Conservation (phyloP, 2,888 invertebrate species). For the Myathropa florea region DNA sequence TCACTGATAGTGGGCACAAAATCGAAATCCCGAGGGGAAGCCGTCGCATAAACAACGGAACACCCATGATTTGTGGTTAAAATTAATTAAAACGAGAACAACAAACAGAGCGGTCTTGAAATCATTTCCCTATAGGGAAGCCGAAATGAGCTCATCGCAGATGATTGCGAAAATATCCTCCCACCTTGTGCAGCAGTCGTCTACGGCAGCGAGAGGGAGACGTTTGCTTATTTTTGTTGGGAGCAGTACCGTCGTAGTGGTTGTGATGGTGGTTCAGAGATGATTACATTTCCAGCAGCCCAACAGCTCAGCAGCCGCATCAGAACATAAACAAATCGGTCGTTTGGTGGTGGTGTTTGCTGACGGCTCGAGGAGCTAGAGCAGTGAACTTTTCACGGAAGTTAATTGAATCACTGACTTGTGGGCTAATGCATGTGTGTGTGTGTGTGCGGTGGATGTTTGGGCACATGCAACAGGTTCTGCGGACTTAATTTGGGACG, state of each 20-base stretch:
- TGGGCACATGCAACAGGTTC: not conserved
- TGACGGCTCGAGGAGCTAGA: conserved; percentile 12
- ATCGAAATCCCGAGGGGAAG: not conserved
- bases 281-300: conserved; percentile 45
- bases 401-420: conserved; percentile 3
- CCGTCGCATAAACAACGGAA: conserved; percentile 11
- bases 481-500: not conserved
- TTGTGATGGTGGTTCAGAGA: conserved; percentile 18
- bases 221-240: conserved; percentile 22
- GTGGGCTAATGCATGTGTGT: not conserved
- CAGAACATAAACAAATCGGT: conserved; percentile 27
- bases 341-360: conserved; percentile 2
- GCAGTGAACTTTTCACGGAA: conserved; percentile 48
- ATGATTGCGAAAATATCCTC: conserved; percentile 39
- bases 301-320: not conserved
- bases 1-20: not conserved
- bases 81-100: conserved; percentile 39
- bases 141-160: conserved; percentile 1
- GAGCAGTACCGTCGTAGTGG: not conserved
- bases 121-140: conserved; percentile 44
- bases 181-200: conserved; percentile 14
- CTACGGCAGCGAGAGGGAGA: not conserved
- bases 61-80: conserved; percentile 1
- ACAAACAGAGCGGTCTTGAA: conserved; percentile 29
- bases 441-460: not conserved